phyloP scores from a whole-genome alignment of 2,888 invertebrate species.

The Aporophyla lueneburgensis region DNA sequence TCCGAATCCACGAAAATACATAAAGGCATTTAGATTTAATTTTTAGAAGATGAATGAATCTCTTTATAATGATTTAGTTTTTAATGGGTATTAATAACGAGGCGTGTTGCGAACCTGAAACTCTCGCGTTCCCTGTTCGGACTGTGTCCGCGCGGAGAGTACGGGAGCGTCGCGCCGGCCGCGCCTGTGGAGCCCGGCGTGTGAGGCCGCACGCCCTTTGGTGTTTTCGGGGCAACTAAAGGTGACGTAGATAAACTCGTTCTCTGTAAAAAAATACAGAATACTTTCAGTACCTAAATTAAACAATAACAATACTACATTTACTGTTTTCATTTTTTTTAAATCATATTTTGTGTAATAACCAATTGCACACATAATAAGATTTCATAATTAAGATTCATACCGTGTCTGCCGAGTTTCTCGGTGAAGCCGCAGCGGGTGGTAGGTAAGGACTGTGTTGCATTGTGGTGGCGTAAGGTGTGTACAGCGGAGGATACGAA shows the following conservation, averaged over 20 bases:
- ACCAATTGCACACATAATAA: not conserved
- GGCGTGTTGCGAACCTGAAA: slow-evolving; percentile 92
- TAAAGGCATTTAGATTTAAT: slow-evolving; percentile 30
- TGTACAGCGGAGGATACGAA: slow-evolving; percentile 93
- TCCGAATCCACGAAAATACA: slow-evolving; percentile 45
- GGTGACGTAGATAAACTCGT: slow-evolving; percentile 88
- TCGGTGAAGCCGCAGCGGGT: slow-evolving; percentile 92
- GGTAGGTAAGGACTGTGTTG: slow-evolving; percentile 94
- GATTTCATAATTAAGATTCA: slow-evolving; percentile 43
- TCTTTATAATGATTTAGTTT: not conserved
- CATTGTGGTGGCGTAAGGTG: slow-evolving; percentile 94
- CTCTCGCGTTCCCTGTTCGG: slow-evolving; percentile 95
- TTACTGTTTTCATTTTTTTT: not conserved
- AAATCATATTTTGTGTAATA: not conserved
- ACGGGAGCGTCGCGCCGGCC: slow-evolving; percentile 89
- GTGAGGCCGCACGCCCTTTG: slow-evolving; percentile 87
- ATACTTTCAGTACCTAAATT: not conserved
- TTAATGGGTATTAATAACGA: slow-evolving; percentile 7
- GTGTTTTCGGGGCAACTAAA: slow-evolving; percentile 88
- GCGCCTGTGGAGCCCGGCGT: slow-evolving; percentile 87
- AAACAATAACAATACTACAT: not conserved
- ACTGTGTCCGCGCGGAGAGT: slow-evolving; percentile 95
- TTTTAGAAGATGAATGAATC: slow-evolving; percentile 1
- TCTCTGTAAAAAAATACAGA: slow-evolving; percentile 74
- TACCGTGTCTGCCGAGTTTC: slow-evolving; percentile 91